Percentiles rank a stretch among this genome's conserved stretches.
These are phyloP conservation scores for Exephanes ischioxanthus DNA, from an alignment of 2,888 invertebrate genomes.

Conservation along the genomic window DNA sequence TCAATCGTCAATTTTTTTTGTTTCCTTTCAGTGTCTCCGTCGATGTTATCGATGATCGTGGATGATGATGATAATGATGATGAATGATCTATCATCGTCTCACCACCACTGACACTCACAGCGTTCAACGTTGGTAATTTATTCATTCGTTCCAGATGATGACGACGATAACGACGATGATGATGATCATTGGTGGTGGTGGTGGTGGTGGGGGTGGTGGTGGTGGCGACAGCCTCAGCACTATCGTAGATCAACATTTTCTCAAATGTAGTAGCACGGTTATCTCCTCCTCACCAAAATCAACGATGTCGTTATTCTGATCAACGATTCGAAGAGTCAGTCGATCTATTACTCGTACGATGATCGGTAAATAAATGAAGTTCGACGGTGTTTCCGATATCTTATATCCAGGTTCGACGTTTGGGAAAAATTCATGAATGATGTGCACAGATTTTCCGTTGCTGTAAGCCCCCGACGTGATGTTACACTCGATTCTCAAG, in stretches of 20 bases:
- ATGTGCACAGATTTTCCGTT: background rate
- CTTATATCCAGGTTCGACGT: constrained; percentile 78
- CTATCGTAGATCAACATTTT: constrained; percentile 53
- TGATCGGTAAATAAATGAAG: constrained; percentile 68
- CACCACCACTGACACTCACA: background rate
- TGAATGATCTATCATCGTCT: background rate
- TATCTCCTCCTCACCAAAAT: constrained; percentile 69
- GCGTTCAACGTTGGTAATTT: constrained; percentile 24
- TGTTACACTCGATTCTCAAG: background rate
- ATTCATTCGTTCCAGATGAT: background rate
- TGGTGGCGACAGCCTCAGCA: constrained; percentile 7
- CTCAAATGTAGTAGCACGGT: constrained; percentile 68
- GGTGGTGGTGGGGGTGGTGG: too few species aligned
- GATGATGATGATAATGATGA: too few species aligned
- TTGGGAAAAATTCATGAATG: constrained; percentile 21
- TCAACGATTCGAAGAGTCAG: constrained; percentile 66
- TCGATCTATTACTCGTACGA: constrained; percentile 56
- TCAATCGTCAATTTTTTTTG: constrained; percentile 40
- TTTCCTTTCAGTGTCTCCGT: too few species aligned
- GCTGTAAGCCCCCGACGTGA: background rate
- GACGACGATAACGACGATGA: constrained; percentile 40
- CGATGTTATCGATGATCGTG: too few species aligned
- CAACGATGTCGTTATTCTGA: constrained; percentile 66
- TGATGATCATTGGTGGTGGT: too few species aligned
- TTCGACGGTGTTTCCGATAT: constrained; percentile 73